Evolutionary conservation across 2,797 vertebrate species (phyloP).

Genomic region (Halcyon badia): DNA sequence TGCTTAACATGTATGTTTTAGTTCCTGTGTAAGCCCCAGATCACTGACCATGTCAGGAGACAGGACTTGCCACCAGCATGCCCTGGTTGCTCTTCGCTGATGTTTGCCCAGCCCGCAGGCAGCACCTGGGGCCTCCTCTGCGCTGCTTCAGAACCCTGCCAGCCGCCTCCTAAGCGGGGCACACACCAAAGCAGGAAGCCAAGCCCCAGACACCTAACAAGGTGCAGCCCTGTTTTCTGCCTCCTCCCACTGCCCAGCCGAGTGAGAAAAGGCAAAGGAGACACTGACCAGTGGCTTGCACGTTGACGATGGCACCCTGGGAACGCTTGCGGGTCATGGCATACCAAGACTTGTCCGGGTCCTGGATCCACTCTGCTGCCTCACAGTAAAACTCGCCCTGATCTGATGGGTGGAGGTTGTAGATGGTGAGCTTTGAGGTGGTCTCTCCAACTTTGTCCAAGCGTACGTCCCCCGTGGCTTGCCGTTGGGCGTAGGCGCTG

Average conservation of each 20-base stretch:
- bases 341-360: slow-evolving; percentile 92
- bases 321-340: slow-evolving; percentile 95
- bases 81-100: neutral
- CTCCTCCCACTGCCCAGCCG: neutral
- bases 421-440: slow-evolving; percentile 91
- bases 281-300: slow-evolving; percentile 93
- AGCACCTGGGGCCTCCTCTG: neutral
- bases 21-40: neutral
- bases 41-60: rapidly evolving
- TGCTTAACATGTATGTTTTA: neutral
- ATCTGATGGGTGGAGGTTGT: slow-evolving; percentile 93
- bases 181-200: neutral
- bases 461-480: slow-evolving; percentile 90
- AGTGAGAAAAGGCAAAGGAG: neutral
- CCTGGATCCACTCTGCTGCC: slow-evolving; percentile 96
- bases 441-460: slow-evolving; percentile 92
- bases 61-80: neutral
- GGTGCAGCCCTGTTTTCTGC: rapidly evolving
- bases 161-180: neutral
- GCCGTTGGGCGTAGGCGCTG: slow-evolving; percentile 88
- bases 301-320: slow-evolving; percentile 88
- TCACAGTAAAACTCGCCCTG: slow-evolving; percentile 96
- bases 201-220: neutral
- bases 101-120: neutral
- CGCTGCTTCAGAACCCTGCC: neutral